These are phyloP conservation scores for Macrosiphum euphorbiae DNA, from an alignment of 2,888 invertebrate species.

Conservation along the genomic window DNA sequence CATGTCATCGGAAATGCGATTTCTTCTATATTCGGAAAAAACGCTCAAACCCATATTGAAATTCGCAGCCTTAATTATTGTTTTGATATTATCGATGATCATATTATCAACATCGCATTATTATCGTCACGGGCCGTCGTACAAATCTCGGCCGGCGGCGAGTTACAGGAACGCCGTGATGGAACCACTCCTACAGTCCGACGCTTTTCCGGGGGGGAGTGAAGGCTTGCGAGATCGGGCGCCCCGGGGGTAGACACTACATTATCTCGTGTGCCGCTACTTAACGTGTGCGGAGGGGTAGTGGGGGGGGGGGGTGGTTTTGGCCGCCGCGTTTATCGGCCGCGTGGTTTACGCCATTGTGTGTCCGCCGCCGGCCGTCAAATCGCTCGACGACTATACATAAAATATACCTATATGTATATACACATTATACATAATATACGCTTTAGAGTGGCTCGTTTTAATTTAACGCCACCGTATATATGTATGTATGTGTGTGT, in stretches of 20 bases:
- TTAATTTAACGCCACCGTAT: constrained; percentile 47
- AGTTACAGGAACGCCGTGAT: neutral
- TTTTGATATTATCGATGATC: neutral
- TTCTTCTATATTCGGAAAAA: neutral
- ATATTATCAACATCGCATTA: neutral
- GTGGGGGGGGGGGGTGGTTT: neutral
- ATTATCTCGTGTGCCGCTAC: constrained; percentile 58
- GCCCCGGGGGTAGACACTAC: neutral
- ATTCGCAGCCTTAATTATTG: neutral
- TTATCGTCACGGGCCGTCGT: neutral
- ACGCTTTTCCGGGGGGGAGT: neutral
- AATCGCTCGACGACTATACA: constrained; percentile 21
- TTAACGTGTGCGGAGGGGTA: neutral
- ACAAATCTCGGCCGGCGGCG: neutral
- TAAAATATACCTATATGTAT: neutral
- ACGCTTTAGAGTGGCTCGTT: constrained; percentile 17
- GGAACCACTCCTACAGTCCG: neutral
- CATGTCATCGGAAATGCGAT: neutral
- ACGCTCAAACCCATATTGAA: neutral
- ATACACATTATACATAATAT: neutral
- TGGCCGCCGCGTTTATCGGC: constrained; percentile 38
- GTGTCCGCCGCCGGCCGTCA: constrained; percentile 27
- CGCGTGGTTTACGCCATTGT: constrained; percentile 25
- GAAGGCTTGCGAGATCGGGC: neutral
- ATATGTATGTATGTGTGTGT: neutral